These are phyloP conservation scores for Ceramica pisi DNA, from an alignment of 2,888 invertebrate species.

Conservation along the genomic window DNA sequence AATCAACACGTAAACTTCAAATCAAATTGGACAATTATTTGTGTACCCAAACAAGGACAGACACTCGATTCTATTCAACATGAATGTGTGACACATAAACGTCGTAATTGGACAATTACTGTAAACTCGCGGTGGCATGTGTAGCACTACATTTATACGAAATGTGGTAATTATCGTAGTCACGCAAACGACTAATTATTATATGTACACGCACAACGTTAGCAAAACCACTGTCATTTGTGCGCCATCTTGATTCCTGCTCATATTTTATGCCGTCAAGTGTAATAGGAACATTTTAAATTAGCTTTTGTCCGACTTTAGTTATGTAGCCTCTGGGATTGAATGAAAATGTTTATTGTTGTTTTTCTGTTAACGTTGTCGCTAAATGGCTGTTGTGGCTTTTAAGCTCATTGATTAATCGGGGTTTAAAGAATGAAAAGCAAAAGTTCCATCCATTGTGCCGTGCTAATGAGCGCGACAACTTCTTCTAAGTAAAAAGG, in stretches of 20 bases:
- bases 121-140: slow-evolving; percentile 79
- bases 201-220: slow-evolving; percentile 71
- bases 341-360: slow-evolving; percentile 35
- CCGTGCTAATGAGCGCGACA: slow-evolving; percentile 43
- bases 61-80: slow-evolving; percentile 70
- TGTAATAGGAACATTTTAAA: slow-evolving; percentile 51
- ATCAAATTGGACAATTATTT: slow-evolving; percentile 47
- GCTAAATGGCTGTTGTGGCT: slow-evolving; percentile 42
- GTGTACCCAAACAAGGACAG: slow-evolving; percentile 60
- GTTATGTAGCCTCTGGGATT: slow-evolving; percentile 35
- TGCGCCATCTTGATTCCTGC: slow-evolving; percentile 57
- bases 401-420: slow-evolving; percentile 55
- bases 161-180: slow-evolving; percentile 82
- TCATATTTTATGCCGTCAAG: slow-evolving; percentile 44
- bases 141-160: slow-evolving; percentile 77
- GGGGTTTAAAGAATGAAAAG: slow-evolving; percentile 43
- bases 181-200: slow-evolving; percentile 87
- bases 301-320: slow-evolving; percentile 41
- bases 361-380: slow-evolving; percentile 38
- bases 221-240: slow-evolving; percentile 73
- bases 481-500: slow-evolving; percentile 49
- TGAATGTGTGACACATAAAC: slow-evolving; percentile 73
- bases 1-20: slow-evolving; percentile 17
- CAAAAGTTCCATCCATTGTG: slow-evolving; percentile 49
- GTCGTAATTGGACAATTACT: slow-evolving; percentile 84